Evolutionary conservation across 2,113 vertebrate genomes (phyloP), one percentile per base, ranked within the genome.

Genomic region (Alces alces): DNA sequence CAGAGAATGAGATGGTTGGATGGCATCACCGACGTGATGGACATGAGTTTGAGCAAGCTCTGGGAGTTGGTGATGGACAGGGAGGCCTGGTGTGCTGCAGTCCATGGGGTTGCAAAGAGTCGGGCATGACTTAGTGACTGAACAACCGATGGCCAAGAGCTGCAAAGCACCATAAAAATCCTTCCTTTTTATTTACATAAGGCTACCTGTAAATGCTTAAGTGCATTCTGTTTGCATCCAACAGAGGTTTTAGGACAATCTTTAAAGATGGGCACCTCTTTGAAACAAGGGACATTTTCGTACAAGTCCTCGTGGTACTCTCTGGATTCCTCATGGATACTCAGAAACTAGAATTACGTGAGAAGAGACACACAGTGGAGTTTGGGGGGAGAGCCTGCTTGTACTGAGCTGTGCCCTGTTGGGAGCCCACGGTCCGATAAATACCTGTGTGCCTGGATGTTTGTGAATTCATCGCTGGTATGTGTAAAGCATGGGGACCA

Each of bases 381-480:
- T 28, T 55, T 0, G 5, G 30, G 10, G 17, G 30, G 13, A 6
- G 1, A 27, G 6, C 1, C 3, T 11, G 12, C 15, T 3, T 9
- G 5, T 4, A 8, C 3, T 0, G 11, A 50, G 19, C 7, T 52
- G 0, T 5, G 39, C 12, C 1, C 2, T 0, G 7, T 0, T 2
- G 39, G 4, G 19, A 39, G 23, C 9, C 15, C 39, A 3, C 5
- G 27, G 54, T 7, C 13, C 0, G 1, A 16, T 10, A 8, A 14
- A 15, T 6, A 4, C 3, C 45, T 57, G 4, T 17, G 4, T 36
- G 2, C 0, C 11, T 4, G 23, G 6, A 15, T 6, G 27, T 36
- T 47, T 2, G 3, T 76, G 10, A 36, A 33, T 11, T 50, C 2
- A 10, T 13, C 1, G 0, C 7, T 52, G 21, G 6, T 47, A 5